Conservation (phyloP, 2,888 invertebrate genomes). For the Chloromyia formosa region DNA sequence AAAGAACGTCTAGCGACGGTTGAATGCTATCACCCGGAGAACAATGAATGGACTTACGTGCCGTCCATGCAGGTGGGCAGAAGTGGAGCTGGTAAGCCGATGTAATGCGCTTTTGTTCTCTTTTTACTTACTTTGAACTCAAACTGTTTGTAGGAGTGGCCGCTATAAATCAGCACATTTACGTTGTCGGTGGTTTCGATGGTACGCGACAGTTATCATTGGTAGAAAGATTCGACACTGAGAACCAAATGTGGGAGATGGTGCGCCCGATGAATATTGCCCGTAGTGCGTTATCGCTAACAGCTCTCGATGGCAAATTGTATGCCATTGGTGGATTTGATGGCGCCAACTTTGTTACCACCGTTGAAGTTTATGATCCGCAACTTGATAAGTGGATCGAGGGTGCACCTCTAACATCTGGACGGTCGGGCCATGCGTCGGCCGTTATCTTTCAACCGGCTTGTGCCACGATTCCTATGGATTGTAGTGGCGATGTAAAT, state of each 20-base stretch:
- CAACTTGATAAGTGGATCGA: slow-evolving; percentile 77
- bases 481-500: slow-evolving; percentile 56
- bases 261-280: slow-evolving; percentile 80
- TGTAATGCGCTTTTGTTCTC: slow-evolving; percentile 27
- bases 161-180: slow-evolving; percentile 84
- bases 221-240: slow-evolving; percentile 89
- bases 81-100: slow-evolving; percentile 85
- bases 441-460: slow-evolving; percentile 86
- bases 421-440: slow-evolving; percentile 90
- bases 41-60: slow-evolving; percentile 85
- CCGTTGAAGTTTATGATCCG: slow-evolving; percentile 90
- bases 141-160: slow-evolving; percentile 71
- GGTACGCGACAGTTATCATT: slow-evolving; percentile 81
- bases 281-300: slow-evolving; percentile 87
- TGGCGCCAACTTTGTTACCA: slow-evolving; percentile 82
- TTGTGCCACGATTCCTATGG: slow-evolving; percentile 63
- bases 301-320: slow-evolving; percentile 84
- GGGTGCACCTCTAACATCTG: slow-evolving; percentile 81
- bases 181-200: slow-evolving; percentile 96
- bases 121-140: not conserved
- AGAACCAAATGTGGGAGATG: slow-evolving; percentile 80
- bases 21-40: slow-evolving; percentile 94
- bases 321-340: slow-evolving; percentile 95
- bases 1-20: slow-evolving; percentile 77
- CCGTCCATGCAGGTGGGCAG: slow-evolving; percentile 80